Evolutionary conservation across 2,888 invertebrate genomes (phyloP), one percentile per base, ranked within the genome.

Genomic region (Chromoteleia sp.): DNA sequence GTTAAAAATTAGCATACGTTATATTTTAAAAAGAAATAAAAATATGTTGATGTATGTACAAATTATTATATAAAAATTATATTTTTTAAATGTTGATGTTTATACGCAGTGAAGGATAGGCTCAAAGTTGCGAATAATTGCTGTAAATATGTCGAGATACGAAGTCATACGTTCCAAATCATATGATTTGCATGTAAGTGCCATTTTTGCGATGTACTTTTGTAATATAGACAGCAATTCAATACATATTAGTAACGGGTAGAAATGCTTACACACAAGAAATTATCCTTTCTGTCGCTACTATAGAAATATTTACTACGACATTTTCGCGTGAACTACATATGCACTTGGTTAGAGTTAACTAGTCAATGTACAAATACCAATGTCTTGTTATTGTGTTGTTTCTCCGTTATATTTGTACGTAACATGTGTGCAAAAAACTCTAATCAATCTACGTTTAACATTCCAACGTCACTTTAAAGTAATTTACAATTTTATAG

Each of bases 351-450:
- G 54, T 54, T 54, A 33, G 33, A 54, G 33, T 54, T 33, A 17
- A 54, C 54, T 54, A 54, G 54, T 54, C 54, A 33, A 54, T 54
- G 17, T 54, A 54, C 54, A 54, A 33, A 54, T 54, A 54, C 30
- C 8, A 15, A 33, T 10, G 6, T 54, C 17, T 29, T 54, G 33
- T 54, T 33, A 36, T 10, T 8, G 33, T 54, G 54, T 33, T 33
- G 33, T 17, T 54, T 54, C 19, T 45, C 1, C 19, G 19, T 19
- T 45, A 45, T 45, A 19, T 7, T 19, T 45, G 0, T 45, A 19
- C 7, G 10, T 33, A 33, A 10, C 33, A 10, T 33, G 7, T 33
- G 33, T 14, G 7, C 14, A 41, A 41, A 41, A 41, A 36, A 36
- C 36, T 36, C 36, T 36, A 36, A 36, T n/a, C 36, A 36, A 36